Base-by-base conservation (phyloP, 2,888 invertebrate genomes). In the Deroplatys truncata region DNA sequence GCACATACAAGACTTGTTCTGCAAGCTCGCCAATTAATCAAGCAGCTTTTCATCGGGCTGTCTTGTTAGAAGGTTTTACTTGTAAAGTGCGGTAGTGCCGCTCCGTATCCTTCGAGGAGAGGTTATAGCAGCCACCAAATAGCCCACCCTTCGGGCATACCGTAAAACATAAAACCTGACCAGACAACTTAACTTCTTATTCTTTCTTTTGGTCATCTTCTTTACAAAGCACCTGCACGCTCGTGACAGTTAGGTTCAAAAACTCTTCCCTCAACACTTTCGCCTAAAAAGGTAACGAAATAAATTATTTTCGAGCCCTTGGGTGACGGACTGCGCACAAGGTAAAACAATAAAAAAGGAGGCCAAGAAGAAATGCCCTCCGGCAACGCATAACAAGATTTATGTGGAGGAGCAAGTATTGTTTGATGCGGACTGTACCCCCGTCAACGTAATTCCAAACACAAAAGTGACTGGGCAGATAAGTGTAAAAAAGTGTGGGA, bases 111-210 rank as follows among this genome's bases (percentile, higher is more conserved):
- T 72, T 72, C 56, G 25, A 72, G 56, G 56, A 72, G 28, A 82
- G 31, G 86, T 25, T 82, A 72, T 35, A 87, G 87, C 82, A 87
- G 85, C 85, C 43, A 85, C 85, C 43, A 85, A 85, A 85, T 85
- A 85, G 87, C 87, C 87, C 87, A 87, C 82, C 87, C 87, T 83
- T 87, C 83, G 43, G 87, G 87, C 87, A 87, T 82, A 72, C 87
- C 87, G 87, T 87, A 87, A 83, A 87, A 87, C 87, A 87, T 87
- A 87, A 87, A 87, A 87, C 87, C 87, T 87, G 87, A 87, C 87
- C 87, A 87, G 87, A 87, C 87, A 87, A 87, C 82, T 87, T 87
- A 87, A 87, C 82, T 83, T 87, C 72, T 86, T 72, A 72, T 43
- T 28, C 28, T 87, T 87, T 43, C 43, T 87, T 87, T 87, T 87